Percentiles rank a stretch among this genome's conserved stretches.
Evolutionary conservation across 2,113 vertebrate species (phyloP).

Genomic region (Delphinapterus leucas): DNA sequence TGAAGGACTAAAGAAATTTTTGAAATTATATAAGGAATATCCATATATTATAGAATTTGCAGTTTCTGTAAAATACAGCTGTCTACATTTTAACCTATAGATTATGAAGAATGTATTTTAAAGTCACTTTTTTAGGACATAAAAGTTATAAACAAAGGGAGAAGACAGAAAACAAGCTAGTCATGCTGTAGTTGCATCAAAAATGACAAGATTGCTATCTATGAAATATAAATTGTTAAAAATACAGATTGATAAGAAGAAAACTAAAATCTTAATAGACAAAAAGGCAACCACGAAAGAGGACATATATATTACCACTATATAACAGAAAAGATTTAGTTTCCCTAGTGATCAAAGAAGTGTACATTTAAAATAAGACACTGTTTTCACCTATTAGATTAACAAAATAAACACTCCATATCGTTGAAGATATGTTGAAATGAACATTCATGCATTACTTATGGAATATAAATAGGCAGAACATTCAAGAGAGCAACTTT

Average conservation of each 20-base stretch:
- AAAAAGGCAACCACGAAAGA: neutral
- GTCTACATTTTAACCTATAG: neutral
- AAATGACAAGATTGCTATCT: neutral
- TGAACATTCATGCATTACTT: neutral
- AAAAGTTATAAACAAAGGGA: neutral
- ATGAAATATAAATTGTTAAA: neutral
- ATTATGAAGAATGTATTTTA: neutral
- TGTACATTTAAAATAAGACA: neutral
- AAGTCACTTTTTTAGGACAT: neutral
- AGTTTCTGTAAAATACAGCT: neutral
- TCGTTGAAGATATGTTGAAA: neutral
- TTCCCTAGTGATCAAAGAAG: neutral
- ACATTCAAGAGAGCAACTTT: neutral
- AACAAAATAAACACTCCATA: neutral
- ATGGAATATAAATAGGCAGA: neutral
- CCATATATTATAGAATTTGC: neutral
- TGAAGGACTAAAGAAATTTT: neutral
- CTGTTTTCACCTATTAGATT: neutral
- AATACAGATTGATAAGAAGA: neutral
- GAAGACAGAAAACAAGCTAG: neutral
- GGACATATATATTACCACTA: neutral
- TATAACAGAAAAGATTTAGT: neutral
- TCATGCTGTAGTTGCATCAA: neutral
- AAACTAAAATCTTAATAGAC: neutral
- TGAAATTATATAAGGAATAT: neutral